Evolutionary conservation across 2,888 invertebrate species (phyloP), one percentile per base, ranked within the genome.

Genomic region (Slavum lentiscoides): DNA sequence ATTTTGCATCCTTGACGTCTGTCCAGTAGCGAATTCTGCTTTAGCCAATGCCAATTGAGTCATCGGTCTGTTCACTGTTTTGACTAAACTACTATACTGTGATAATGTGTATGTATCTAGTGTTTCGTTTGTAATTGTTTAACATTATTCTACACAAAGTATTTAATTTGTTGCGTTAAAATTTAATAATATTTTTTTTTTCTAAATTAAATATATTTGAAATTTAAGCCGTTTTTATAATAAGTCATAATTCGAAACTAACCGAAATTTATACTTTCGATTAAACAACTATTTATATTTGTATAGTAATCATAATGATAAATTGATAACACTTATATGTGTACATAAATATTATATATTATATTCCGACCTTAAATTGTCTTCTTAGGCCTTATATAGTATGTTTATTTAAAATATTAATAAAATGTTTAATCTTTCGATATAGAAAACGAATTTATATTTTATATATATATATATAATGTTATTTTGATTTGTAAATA

Each of bases 1-100:
- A 73, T 96, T 96, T 89, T 96, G 96, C 86, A 87, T 96, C 84
- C 89, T 94, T 30, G 96, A 96, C 88, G 93, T 96, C 37, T 91
- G 91, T 84, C 89, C 88, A 30, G 88, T 88, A 8, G 30, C 61
- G 59, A 72, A 82, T 58, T 62, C 74, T 58, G 80, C 64, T 53
- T 64, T 80, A 64, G 72, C 64, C 0, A 80, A 39, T 0, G 17
- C 15, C 23, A 43, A 23, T 23, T 72, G 64, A 80, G 4, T 72
- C 30, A n/a, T 2, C 66, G 2, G 13, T 62, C 17, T 0, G 6
- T 53, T 30, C 30, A 30, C 30, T 30, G 30, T 30, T 30, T 64
- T 55, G 21, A 43, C 53, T 39, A 55, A 23, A 62, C 21, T 77
- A 61, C 15, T 53, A 30, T 30, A 21, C 72, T 80, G 64, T 80